phyloP scores from a whole-genome alignment of 1,140 invertebrate species.

The Trichoplusia ni region DNA sequence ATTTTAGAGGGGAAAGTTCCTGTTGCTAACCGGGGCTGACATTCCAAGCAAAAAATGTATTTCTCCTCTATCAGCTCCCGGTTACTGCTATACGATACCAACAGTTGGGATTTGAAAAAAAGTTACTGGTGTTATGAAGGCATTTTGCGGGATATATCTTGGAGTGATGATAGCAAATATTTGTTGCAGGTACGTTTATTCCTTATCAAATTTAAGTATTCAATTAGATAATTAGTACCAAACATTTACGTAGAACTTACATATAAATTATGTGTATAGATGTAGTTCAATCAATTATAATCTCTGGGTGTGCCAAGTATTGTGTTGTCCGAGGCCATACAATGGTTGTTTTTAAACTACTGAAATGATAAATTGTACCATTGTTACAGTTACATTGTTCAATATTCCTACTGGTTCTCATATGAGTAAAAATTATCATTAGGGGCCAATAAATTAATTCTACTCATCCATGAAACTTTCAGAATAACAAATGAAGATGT shows the following conservation, averaged over 20 bases:
- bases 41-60: constrained; percentile 64
- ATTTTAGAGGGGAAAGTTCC: not conserved
- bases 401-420: too few relatives aligned
- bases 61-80: constrained; percentile 74
- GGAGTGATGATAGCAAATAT: constrained; percentile 80
- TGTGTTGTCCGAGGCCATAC: constrained; percentile 1
- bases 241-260: not conserved
- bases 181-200: constrained; percentile 68
- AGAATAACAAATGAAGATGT: too few relatives aligned
- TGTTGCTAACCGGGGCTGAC: constrained; percentile 13
- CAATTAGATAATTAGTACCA: not conserved
- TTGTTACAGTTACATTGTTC: not conserved
- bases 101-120: constrained; percentile 75
- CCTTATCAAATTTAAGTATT: not conserved
- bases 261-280: not conserved
- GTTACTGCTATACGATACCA: constrained; percentile 70
- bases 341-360: not conserved
- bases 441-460: too few relatives aligned
- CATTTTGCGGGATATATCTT: constrained; percentile 69
- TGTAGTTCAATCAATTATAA: not conserved
- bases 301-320: constrained; percentile 36
- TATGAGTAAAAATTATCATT: too few relatives aligned
- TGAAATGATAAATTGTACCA: not conserved
- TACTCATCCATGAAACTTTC: too few relatives aligned
- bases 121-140: constrained; percentile 69